These are phyloP conservation scores for Oxyruncus cristatus DNA, from an alignment of 2,113 vertebrate genomes.

Conservation along the genomic window DNA sequence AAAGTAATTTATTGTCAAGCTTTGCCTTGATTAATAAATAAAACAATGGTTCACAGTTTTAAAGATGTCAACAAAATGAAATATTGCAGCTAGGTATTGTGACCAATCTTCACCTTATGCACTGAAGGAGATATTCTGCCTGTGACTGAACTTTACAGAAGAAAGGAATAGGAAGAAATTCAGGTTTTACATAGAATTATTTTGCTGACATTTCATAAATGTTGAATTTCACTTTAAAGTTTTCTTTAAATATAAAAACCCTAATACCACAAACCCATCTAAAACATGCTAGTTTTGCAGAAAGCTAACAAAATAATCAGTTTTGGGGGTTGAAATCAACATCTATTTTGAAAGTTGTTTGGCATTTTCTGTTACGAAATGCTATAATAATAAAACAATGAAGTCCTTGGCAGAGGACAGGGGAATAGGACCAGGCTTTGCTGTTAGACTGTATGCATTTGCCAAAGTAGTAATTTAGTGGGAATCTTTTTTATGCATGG, in stretches of 20 bases:
- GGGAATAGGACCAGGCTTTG: neutral
- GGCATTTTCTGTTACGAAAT: neutral
- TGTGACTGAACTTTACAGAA: neutral
- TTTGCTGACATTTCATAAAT: neutral
- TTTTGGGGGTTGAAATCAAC: neutral
- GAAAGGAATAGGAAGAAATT: neutral
- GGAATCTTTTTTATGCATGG: neutral
- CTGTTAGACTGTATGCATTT: neutral
- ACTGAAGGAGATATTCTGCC: neutral
- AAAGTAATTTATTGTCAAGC: neutral
- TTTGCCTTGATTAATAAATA: neutral
- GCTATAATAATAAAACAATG: neutral
- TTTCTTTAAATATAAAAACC: neutral
- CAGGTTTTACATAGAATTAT: neutral
- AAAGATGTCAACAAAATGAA: neutral
- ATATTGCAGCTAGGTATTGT: neutral
- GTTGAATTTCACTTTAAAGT: neutral
- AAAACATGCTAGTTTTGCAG: neutral
- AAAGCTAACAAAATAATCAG: neutral
- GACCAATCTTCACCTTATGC: neutral
- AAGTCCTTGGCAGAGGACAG: neutral
- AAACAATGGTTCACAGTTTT: neutral
- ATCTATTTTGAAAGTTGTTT: neutral
- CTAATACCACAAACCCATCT: accelerated
- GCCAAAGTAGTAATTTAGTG: neutral